These are phyloP conservation scores for Epinephelus moara DNA, from an alignment of 2,113 vertebrate genomes.

Conservation along the genomic window DNA sequence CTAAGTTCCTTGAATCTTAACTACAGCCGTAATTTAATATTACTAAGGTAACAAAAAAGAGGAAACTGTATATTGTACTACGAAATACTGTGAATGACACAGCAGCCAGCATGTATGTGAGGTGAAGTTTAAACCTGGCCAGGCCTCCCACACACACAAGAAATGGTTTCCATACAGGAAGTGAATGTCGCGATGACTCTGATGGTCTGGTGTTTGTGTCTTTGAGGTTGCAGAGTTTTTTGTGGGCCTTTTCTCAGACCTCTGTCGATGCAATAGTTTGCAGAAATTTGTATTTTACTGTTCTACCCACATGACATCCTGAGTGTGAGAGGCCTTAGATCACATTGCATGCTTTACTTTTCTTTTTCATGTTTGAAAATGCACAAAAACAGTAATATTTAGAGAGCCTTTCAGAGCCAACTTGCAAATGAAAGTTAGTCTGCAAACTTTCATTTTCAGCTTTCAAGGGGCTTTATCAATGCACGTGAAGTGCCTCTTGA, in stretches of 20 bases:
- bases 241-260: not conserved
- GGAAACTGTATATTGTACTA: no score
- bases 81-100: not conserved
- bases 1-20: not conserved
- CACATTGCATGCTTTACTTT: not conserved
- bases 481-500: no score
- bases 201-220: not conserved
- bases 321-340: not conserved
- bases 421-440: no score
- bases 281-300: not conserved
- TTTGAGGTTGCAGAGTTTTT: no score
- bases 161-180: conserved; percentile 24
- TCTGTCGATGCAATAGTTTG: not conserved
- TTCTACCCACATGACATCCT: not conserved
- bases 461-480: no score
- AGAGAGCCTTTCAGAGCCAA: no score
- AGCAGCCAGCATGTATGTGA: no score
- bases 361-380: not conserved
- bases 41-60: not conserved
- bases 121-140: not conserved
- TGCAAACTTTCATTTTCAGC: no score
- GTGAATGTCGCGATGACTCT: not conserved
- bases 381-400: not conserved
- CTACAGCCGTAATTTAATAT: not conserved
- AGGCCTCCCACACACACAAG: not conserved